Evolutionary conservation across 2,113 vertebrate genomes (phyloP), one percentile per base, ranked within the genome.

Genomic region (Illadopsis cleaveri): DNA sequence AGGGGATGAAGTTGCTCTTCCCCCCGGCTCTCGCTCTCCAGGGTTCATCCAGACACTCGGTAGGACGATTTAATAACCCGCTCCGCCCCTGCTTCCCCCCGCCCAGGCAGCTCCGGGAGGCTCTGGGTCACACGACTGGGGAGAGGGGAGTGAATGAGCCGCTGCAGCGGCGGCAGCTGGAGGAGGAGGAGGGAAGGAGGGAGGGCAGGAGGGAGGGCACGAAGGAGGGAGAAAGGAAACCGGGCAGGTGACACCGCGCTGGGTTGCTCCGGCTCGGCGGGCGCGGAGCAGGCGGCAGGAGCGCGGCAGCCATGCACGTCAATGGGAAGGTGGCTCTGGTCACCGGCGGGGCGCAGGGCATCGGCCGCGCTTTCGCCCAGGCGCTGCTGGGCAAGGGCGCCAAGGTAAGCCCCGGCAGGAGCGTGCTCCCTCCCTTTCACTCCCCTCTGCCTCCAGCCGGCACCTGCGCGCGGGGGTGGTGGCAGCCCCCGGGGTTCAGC

Each of bases 341-440:
- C 93, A 99, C 99, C 6, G 99, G 99, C 27, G 99, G 98, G 16
- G 99, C 99, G 20, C 99, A 99, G 97, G 99, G 99, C 86, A 99
- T 99, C n/a, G 99, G 99, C 53, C 96, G 97, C 64, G 99, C 99
- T 3, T 98, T 97, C 47, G 98, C 98, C 1, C 98, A 99, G 86
- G 98, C 97, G 10, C 98, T 99, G 50, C 97, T 99, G 90, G 88
- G 96, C 85, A 98, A 98, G 87, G 98, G 98, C 6, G 99, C 98
- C 28, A 99, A 99, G 98, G 99, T 99, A 35, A 80, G 75, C 9
- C 35, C 56, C 35, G 31, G 12, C 10, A 3, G 27, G 18, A 1
- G 4, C 15, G 40, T n/a, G n/a, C 44, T 79, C 38, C 33, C 50
- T 79, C 38, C 33, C 27, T 30, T 33, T 33, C 38, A 28, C 28